Conservation (phyloP, 2,113 vertebrate genomes). For the Orcinus orca region DNA sequence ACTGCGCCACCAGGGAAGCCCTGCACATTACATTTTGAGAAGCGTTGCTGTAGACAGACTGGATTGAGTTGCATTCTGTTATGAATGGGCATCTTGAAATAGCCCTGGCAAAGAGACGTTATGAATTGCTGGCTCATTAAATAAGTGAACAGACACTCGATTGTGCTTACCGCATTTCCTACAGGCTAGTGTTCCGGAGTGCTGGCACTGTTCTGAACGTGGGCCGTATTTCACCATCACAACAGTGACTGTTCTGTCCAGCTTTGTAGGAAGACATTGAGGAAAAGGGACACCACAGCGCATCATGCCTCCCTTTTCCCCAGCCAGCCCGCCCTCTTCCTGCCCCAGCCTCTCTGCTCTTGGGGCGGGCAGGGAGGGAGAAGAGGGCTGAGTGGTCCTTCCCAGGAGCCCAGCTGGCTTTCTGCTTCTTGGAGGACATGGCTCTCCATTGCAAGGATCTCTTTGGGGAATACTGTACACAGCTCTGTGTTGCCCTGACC, state of each 20-base stretch:
- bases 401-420: neutral
- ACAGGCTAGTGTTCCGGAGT: neutral
- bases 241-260: neutral
- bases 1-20: no score
- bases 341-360: no score
- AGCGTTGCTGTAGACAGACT: neutral
- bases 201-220: neutral
- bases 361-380: fast-evolving
- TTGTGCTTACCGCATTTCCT: neutral
- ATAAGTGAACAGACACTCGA: neutral
- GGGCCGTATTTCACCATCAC: neutral
- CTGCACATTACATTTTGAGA: neutral
- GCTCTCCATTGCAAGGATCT: neutral
- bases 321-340: neutral
- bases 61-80: neutral
- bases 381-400: neutral
- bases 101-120: neutral
- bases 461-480: neutral
- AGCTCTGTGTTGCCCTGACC: neutral
- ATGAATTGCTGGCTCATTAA: neutral
- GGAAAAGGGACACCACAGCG: neutral
- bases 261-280: neutral
- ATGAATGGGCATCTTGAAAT: neutral
- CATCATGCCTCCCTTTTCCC: fast-evolving
- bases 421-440: neutral